A percentile compares a stretch with the other conserved stretches of the same genome.
Evolutionary conservation across 2,888 invertebrate species (phyloP).

Genomic region (Drosophila subsilvestris): DNA sequence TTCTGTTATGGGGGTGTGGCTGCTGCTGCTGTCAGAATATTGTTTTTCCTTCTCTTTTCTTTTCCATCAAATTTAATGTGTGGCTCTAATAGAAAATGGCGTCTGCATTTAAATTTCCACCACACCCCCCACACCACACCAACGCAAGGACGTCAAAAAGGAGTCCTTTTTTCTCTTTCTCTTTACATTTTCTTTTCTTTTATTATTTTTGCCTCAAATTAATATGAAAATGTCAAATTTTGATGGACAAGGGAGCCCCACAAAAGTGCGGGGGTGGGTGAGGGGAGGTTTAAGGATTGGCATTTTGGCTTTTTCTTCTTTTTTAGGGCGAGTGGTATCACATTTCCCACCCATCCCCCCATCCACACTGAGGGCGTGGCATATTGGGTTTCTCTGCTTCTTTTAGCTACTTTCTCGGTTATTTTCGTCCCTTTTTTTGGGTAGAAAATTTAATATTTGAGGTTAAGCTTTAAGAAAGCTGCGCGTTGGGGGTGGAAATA

Average conservation of each 20-base stretch:
- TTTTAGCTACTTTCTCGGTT: not conserved
- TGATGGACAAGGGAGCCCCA: slow-evolving; percentile 27
- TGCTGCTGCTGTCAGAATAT: slow-evolving; percentile 63
- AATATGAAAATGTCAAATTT: slow-evolving; percentile 70
- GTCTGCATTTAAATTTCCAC: slow-evolving; percentile 74
- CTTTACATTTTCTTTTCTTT: slow-evolving; percentile 29
- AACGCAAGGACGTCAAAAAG: slow-evolving; percentile 31
- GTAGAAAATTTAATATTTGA: slow-evolving; percentile 4
- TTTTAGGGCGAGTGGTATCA: not conserved
- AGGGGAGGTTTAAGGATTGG: slow-evolving; percentile 9
- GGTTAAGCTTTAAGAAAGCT: not conserved
- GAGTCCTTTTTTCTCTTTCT: slow-evolving; percentile 4
- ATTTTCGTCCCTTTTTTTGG: not conserved
- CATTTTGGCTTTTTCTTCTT: slow-evolving; percentile 7
- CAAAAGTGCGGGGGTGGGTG: slow-evolving; percentile 1
- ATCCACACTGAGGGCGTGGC: slow-evolving; percentile 24
- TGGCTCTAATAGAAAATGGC: slow-evolving; percentile 74
- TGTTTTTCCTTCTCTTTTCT: slow-evolving; percentile 41
- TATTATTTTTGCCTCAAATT: slow-evolving; percentile 62
- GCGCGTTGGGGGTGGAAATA: not conserved
- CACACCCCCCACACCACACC: not conserved
- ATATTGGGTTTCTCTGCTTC: not conserved
- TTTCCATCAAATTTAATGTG: slow-evolving; percentile 73
- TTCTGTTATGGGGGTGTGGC: slow-evolving; percentile 12
- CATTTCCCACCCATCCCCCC: not conserved